Evolutionary conservation across 2,113 vertebrate species (phyloP).

Genomic region (Vidua macroura): DNA sequence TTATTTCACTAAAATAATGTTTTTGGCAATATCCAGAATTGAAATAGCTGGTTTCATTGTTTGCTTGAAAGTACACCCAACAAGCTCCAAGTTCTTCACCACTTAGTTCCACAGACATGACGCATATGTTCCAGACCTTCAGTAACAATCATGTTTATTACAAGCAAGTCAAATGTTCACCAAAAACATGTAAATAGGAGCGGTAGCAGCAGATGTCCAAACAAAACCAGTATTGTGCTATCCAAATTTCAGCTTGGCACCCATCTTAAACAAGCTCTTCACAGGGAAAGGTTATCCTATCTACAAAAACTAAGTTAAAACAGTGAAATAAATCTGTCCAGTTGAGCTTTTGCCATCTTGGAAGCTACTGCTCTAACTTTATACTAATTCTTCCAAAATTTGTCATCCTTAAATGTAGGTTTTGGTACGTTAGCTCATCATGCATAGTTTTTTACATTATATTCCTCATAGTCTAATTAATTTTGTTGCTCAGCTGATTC

Average conservation of each 20-base stretch:
- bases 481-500: background rate
- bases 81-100: background rate
- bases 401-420: background rate
- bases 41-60: background rate
- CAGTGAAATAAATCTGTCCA: background rate
- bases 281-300: background rate
- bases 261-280: background rate
- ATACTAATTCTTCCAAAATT: background rate
- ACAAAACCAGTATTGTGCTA: background rate
- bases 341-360: background rate
- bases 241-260: background rate
- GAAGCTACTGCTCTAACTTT: background rate
- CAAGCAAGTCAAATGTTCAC: constrained; percentile 22
- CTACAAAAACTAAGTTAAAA: background rate
- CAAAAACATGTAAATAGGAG: constrained; percentile 27
- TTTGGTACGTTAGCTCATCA: background rate
- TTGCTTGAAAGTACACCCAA: background rate
- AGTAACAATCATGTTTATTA: background rate
- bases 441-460: background rate
- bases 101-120: background rate
- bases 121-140: background rate
- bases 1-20: background rate
- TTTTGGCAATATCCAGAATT: background rate
- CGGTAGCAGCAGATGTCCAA: constrained; percentile 44
- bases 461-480: background rate